A percentile compares a stretch with the other conserved stretches of the same genome.
These are phyloP conservation scores for Eutolmus rufibarbis DNA, from an alignment of 2,888 invertebrate genomes.

Conservation along the genomic window DNA sequence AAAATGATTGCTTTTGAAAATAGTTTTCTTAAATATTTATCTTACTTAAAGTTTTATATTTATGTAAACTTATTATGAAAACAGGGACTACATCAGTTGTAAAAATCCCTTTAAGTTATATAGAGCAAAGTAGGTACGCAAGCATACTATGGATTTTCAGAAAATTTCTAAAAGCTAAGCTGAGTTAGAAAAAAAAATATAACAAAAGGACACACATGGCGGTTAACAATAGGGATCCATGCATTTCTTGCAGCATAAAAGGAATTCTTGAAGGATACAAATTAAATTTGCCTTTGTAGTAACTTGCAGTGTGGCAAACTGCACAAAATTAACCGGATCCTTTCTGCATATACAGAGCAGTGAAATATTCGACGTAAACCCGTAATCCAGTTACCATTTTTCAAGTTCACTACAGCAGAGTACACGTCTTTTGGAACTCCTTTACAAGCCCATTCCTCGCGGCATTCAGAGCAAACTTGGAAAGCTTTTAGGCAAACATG, in stretches of 20 bases:
- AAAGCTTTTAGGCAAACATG: conserved; percentile 16
- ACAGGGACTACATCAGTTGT: too few species aligned
- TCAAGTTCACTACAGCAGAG: not conserved
- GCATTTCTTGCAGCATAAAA: not conserved
- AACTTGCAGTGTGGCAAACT: not conserved
- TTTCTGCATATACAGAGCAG: not conserved
- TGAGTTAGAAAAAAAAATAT: not conserved
- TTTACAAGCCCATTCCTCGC: not conserved
- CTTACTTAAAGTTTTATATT: too few species aligned
- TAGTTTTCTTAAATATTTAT: too few species aligned
- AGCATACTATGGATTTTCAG: not conserved
- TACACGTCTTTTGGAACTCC: not conserved
- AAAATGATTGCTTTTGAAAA: too few species aligned
- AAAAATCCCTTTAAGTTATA: too few species aligned
- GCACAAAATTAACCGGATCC: not conserved
- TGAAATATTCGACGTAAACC: not conserved
- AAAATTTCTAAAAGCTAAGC: not conserved
- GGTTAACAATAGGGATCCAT: not conserved
- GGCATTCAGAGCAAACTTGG: not conserved
- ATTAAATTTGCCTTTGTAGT: not conserved
- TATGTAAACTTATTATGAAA: too few species aligned
- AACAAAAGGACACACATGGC: not conserved
- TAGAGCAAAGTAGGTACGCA: not conserved
- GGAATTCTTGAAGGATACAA: not conserved
- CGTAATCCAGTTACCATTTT: not conserved